Base-by-base conservation (phyloP, 2,113 vertebrate genomes). In the Oncorhynchus mykiss region DNA sequence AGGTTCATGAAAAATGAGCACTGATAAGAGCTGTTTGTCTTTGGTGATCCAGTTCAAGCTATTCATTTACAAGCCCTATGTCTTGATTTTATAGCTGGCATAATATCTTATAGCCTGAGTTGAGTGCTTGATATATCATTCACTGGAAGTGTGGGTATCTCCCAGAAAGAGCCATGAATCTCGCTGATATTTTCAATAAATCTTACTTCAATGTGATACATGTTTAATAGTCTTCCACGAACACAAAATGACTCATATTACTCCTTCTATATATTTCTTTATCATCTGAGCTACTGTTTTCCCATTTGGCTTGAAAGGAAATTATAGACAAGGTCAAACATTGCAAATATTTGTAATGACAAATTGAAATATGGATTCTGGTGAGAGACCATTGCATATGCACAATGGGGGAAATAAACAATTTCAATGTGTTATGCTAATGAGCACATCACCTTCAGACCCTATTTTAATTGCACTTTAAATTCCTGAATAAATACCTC, bases 401-500 rank as follows among this genome's bases (percentile, higher is more conserved):
- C 20, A 7, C 6, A 11, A 12, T 6, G 31, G 78, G 77, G 79
- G 59, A 67, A 59, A 74, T 51, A 60, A 68, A 78, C 59, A 11
- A 74, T 86, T 85, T 86, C 84, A 80, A 86, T 87, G 82, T 78
- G 72, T 82, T 85, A 91, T 92, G 89, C 90, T 92, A 93, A 93
- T 91, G 83, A 88, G 84, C 84, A 79, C 90, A 93, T 93, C 91
- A 93, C 89, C 89, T 92, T 86, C 85, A 86, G 90, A 87, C 91
- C 87, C 39, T 51, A 86, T 86, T 92, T 91, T 93, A 93, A 94
- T 93, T 93, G 90, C 91, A 89, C 89, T 89, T 89, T 93, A 89
- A 93, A 93, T 92, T 92, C 85, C 84, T 90, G 91, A 92, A 92
- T 92, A 92, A 93, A 93, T 92, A 90, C 80, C 84, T 72, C 78